Evolutionary conservation across 2,888 invertebrate species (phyloP).

Genomic region (Perithous albicinctus): DNA sequence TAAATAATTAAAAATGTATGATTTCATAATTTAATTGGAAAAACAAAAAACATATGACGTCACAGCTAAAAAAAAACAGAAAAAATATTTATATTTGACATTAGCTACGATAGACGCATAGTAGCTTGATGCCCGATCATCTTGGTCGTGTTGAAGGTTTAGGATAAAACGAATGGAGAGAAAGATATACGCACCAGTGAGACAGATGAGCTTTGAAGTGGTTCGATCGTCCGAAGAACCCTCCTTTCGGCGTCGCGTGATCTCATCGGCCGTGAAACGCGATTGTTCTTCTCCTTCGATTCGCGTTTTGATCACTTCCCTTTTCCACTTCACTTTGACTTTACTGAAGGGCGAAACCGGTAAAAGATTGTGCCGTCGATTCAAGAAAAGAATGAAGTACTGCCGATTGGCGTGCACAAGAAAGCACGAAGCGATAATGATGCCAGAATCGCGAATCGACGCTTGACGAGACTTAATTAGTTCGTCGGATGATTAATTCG

Average conservation of each 20-base stretch:
- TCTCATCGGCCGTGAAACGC: slow-evolving; percentile 68
- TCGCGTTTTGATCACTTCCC: slow-evolving; percentile 65
- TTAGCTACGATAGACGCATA: neutral
- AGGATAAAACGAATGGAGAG: slow-evolving; percentile 7
- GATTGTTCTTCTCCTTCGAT: slow-evolving; percentile 68
- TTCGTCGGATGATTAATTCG: slow-evolving; percentile 49
- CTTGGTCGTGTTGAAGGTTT: neutral
- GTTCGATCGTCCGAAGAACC: slow-evolving; percentile 71
- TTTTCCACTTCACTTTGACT: slow-evolving; percentile 19
- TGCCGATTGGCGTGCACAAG: slow-evolving; percentile 4
- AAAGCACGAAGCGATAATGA: slow-evolving; percentile 55
- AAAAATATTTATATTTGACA: neutral
- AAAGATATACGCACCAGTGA: slow-evolving; percentile 33
- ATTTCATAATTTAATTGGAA: neutral
- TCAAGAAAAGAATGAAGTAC: neutral
- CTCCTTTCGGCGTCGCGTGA: slow-evolving; percentile 62
- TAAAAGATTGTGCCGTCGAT: slow-evolving; percentile 49
- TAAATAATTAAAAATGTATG: neutral
- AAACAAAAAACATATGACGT: neutral
- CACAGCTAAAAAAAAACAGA: neutral
- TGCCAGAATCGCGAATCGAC: slow-evolving; percentile 38
- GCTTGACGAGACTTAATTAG: slow-evolving; percentile 44
- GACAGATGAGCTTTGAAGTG: slow-evolving; percentile 68
- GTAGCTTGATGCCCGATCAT: neutral
- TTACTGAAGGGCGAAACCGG: slow-evolving; percentile 18